Evolutionary conservation across 92 coral and sea anemone species (phyloP).

Genomic region (Micromussa lordhowensis): DNA sequence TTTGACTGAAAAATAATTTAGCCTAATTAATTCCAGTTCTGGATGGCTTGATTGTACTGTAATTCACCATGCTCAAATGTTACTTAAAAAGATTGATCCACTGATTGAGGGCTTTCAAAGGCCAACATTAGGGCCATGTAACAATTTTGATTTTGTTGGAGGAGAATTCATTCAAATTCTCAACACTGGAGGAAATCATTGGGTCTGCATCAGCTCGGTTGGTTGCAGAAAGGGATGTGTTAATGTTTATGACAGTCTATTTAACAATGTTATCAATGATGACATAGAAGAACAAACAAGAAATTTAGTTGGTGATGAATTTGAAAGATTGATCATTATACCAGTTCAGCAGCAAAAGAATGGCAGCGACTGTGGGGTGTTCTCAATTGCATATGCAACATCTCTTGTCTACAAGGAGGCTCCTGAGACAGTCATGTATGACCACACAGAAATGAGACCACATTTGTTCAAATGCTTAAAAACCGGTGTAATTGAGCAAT

Average conservation of each 20-base stretch:
- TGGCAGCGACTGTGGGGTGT: constrained; percentile 72
- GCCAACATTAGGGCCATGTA: constrained; percentile 45
- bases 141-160: constrained; percentile 35
- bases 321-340: constrained; percentile 8
- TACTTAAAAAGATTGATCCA: not conserved
- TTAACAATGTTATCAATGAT: constrained; percentile 52
- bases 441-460: constrained; percentile 33
- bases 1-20: not conserved
- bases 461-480: constrained; percentile 36
- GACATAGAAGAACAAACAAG: constrained; percentile 43
- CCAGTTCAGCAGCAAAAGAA: constrained; percentile 63
- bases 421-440: constrained; percentile 5
- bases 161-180: constrained; percentile 36
- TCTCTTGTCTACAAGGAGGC: constrained; percentile 46
- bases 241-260: constrained; percentile 63
- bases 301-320: constrained; percentile 44
- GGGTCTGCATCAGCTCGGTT: constrained; percentile 35
- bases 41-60: constrained; percentile 52
- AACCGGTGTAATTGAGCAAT: constrained; percentile 20
- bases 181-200: constrained; percentile 12
- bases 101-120: constrained; percentile 27
- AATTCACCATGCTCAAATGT: constrained; percentile 36
- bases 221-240: constrained; percentile 59
- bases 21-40: constrained; percentile 28
- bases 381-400: constrained; percentile 68